Percentiles rank a stretch among this genome's conserved stretches.
Conservation (phyloP, 2,888 invertebrate species). For the Hemithea aestivaria region DNA sequence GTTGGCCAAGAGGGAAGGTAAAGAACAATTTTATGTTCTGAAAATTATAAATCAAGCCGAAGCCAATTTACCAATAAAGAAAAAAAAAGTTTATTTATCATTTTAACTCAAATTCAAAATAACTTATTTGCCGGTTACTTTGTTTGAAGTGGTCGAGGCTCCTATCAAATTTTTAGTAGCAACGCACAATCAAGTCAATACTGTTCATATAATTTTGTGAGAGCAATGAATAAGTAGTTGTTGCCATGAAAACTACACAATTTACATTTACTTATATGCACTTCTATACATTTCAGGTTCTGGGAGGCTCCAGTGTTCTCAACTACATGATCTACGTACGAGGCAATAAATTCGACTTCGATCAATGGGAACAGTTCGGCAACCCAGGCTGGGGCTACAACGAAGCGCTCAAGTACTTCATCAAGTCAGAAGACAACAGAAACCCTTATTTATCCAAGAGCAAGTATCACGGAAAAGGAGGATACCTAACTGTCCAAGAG, state of each 20-base stretch:
- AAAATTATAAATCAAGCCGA: background rate
- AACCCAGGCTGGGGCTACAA: conserved; percentile 94
- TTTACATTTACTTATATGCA: no score
- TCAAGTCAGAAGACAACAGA: conserved; percentile 92
- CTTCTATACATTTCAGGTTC: conserved; percentile 83
- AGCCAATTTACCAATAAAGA: background rate
- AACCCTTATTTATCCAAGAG: conserved; percentile 88
- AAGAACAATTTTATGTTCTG: background rate
- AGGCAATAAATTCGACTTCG: conserved; percentile 91
- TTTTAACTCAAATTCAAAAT: no score
- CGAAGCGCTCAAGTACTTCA: conserved; percentile 91
- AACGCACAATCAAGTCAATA: no score
- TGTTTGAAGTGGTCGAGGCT: no score
- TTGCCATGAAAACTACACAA: no score
- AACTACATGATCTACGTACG: conserved; percentile 96
- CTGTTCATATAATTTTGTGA: no score
- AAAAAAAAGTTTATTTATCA: no score
- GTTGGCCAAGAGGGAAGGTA: conserved; percentile 92
- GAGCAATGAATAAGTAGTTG: no score
- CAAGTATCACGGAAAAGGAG: conserved; percentile 85
- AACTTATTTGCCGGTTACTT: no score
- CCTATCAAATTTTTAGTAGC: no score
- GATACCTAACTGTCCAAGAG: conserved; percentile 88
- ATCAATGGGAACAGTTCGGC: conserved; percentile 91
- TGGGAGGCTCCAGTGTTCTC: conserved; percentile 92